Conservation (phyloP, 2,888 invertebrate species). For the Stenurella melanura region DNA sequence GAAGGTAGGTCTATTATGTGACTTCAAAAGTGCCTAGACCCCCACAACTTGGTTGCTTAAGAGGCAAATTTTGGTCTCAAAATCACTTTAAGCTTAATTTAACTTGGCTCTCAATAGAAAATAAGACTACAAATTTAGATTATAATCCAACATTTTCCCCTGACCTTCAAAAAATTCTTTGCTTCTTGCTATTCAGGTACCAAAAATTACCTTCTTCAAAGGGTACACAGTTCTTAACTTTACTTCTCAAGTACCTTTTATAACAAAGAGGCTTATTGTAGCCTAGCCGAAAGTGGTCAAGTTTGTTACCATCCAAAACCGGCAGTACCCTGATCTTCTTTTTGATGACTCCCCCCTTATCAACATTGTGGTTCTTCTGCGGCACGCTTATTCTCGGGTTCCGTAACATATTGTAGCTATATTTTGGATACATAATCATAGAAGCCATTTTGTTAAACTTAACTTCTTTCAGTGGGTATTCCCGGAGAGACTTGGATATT, state of each 20-base stretch:
- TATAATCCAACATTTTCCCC: neutral
- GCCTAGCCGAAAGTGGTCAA: neutral
- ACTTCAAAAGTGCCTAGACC: too few species aligned
- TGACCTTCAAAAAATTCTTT: conserved; percentile 31
- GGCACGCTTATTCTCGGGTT: conserved; percentile 40
- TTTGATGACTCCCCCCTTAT: conserved; percentile 15
- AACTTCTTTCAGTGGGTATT: conserved; percentile 36
- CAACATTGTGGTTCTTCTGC: conserved; percentile 5
- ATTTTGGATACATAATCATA: conserved; percentile 42
- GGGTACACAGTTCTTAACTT: conserved; percentile 11
- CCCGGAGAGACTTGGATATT: conserved; percentile 2
- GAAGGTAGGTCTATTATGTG: neutral
- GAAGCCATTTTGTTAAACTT: conserved; percentile 45
- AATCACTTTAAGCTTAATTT: conserved; percentile 4
- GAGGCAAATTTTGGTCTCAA: neutral
- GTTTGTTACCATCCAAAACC: neutral
- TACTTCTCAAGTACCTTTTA: conserved; percentile 4
- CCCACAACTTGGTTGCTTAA: neutral
- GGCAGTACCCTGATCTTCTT: conserved; percentile 20
- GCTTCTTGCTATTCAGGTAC: conserved; percentile 34
- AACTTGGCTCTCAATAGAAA: neutral
- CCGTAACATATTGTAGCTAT: conserved; percentile 33
- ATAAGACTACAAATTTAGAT: neutral
- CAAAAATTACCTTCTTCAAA: conserved; percentile 9
- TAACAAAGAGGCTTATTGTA: neutral